Conservation (phyloP, 1,140 invertebrate species). For the Cyphomyrmex costatus region DNA sequence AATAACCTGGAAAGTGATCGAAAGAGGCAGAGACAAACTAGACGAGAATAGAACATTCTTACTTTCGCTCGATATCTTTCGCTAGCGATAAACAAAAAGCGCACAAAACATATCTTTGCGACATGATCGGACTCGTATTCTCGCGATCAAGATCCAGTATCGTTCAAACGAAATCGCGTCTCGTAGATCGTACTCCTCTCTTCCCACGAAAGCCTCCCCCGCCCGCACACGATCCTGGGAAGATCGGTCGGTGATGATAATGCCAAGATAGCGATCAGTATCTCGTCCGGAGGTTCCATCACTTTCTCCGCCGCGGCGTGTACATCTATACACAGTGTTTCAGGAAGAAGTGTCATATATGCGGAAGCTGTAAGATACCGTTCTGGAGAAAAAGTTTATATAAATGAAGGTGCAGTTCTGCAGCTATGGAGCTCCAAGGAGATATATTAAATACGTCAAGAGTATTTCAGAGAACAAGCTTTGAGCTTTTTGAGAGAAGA, state of each 20-base stretch:
- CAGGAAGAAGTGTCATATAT: constrained; percentile 62
- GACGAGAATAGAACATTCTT: not conserved
- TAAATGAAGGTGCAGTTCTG: constrained; percentile 45
- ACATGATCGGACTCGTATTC: constrained; percentile 53
- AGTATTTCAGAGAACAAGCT: constrained; percentile 11
- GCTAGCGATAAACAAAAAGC: constrained; percentile 33
- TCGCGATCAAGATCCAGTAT: constrained; percentile 68
- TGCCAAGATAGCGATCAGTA: constrained; percentile 82
- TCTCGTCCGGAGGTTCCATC: constrained; percentile 82
- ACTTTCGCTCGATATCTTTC: constrained; percentile 41
- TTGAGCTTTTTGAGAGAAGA: not conserved
- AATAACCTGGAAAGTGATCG: not conserved
- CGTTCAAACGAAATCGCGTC: constrained; percentile 64
- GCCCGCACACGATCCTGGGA: constrained; percentile 75
- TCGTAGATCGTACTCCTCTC: constrained; percentile 72
- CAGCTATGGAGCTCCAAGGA: not conserved
- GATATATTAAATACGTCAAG: constrained; percentile 23
- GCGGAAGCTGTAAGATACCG: constrained; percentile 45
- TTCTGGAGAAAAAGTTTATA: constrained; percentile 33
- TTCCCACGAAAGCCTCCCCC: constrained; percentile 81
- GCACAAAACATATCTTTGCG: constrained; percentile 21
- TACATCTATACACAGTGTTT: constrained; percentile 56
- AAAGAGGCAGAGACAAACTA: not conserved
- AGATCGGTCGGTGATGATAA: constrained; percentile 82
- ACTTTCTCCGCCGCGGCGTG: constrained; percentile 82